These are phyloP conservation scores for Leptinotarsa lineolata DNA, from an alignment of 1,140 invertebrate genomes.

Conservation along the genomic window DNA sequence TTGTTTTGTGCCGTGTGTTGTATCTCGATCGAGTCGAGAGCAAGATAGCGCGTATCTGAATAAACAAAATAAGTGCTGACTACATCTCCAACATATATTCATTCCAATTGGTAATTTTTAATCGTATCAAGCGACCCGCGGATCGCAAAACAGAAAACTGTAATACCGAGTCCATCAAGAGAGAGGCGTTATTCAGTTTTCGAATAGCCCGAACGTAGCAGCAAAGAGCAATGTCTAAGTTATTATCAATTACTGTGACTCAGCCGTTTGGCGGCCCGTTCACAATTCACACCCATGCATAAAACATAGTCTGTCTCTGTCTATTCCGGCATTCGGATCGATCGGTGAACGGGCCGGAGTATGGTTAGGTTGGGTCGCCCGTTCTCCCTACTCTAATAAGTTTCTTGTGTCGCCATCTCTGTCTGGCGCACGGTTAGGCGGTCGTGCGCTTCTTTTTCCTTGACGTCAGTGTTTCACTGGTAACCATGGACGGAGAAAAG, in stretches of 20 bases:
- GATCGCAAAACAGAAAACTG: constrained; percentile 27
- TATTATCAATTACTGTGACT: constrained; percentile 59
- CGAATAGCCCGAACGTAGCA: constrained; percentile 36
- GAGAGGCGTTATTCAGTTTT: constrained; percentile 41
- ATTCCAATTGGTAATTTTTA: constrained; percentile 23
- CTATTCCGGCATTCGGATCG: constrained; percentile 57
- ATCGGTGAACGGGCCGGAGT: constrained; percentile 51
- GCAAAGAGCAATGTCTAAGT: constrained; percentile 55
- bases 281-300: constrained; percentile 54
- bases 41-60: constrained; percentile 2
- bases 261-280: constrained; percentile 55
- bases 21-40: neutral
- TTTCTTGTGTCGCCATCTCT: constrained; percentile 48
- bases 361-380: constrained; percentile 56
- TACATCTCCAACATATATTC: constrained; percentile 11
- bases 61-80: constrained; percentile 18
- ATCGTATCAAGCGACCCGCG: constrained; percentile 16
- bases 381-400: constrained; percentile 53
- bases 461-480: constrained; percentile 55
- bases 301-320: constrained; percentile 55
- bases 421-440: constrained; percentile 26
- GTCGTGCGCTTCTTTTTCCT: constrained; percentile 40
- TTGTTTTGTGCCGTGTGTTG: neutral
- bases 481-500: constrained; percentile 24
- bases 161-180: constrained; percentile 31